Percentiles rank a stretch among this genome's conserved stretches.
phyloP scores from a whole-genome alignment of 2,888 invertebrate genomes.

The Abrostola tripartita region DNA sequence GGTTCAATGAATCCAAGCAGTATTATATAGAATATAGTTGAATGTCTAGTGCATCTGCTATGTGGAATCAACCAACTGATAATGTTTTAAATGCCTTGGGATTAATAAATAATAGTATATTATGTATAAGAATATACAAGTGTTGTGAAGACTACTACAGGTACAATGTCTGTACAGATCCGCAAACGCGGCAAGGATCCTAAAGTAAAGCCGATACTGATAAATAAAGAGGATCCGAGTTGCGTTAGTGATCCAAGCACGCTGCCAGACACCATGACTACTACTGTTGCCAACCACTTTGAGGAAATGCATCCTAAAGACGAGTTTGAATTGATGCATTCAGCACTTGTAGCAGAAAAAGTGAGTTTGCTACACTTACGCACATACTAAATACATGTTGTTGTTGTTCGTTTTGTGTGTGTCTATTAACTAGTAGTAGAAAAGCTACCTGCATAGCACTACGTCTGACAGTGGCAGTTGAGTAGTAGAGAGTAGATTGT shows the following conservation, averaged over 20 bases:
- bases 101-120: not conserved
- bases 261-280: slow-evolving; percentile 75
- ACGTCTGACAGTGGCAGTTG: slow-evolving; percentile 23
- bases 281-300: slow-evolving; percentile 90
- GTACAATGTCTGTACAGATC: slow-evolving; percentile 79
- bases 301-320: slow-evolving; percentile 94
- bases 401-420: slow-evolving; percentile 41
- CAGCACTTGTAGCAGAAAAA: slow-evolving; percentile 79
- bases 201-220: slow-evolving; percentile 92
- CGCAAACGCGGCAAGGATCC: slow-evolving; percentile 91
- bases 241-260: slow-evolving; percentile 86
- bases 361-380: slow-evolving; percentile 74
- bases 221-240: slow-evolving; percentile 92
- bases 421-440: slow-evolving; percentile 23
- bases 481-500: slow-evolving; percentile 20
- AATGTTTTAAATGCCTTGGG: too few species aligned
- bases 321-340: slow-evolving; percentile 88
- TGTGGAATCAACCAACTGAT: too few species aligned
- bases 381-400: slow-evolving; percentile 34
- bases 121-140: not conserved
- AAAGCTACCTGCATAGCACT: not conserved
- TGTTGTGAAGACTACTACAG: slow-evolving; percentile 28
- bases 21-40: too few species aligned
- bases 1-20: too few species aligned
- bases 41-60: too few species aligned